A percentile compares a stretch with the other conserved stretches of the same genome.
phyloP scores from a whole-genome alignment of 2,888 invertebrate species.

The Epinotia brunnichana region DNA sequence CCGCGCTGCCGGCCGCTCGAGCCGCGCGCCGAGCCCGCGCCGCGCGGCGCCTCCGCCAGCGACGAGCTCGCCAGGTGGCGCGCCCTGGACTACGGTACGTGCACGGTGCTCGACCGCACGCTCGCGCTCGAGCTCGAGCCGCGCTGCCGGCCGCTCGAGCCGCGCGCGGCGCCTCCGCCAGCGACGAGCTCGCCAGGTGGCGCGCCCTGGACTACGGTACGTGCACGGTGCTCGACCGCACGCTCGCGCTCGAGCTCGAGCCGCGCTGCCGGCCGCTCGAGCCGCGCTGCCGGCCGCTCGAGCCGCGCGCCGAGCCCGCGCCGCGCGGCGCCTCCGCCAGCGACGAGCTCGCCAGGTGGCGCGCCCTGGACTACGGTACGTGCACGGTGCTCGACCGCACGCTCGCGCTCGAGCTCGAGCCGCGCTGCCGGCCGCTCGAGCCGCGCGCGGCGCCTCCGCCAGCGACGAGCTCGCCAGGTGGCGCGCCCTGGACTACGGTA shows the following conservation, averaged over 20 bases:
- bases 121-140: conserved; percentile 57
- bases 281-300: conserved; percentile 51
- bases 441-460: conserved; percentile 50
- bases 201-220: no score
- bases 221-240: no score
- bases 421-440: conserved; percentile 49
- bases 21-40: conserved; percentile 56
- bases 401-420: conserved; percentile 53
- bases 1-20: conserved; percentile 49
- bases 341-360: conserved; percentile 37
- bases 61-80: conserved; percentile 39
- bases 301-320: conserved; percentile 55
- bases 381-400: conserved; percentile 62
- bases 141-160: conserved; percentile 48
- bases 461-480: conserved; percentile 37
- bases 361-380: conserved; percentile 30
- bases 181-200: no score
- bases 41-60: conserved; percentile 24
- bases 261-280: no score
- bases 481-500: conserved; percentile 32
- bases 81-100: conserved; percentile 27
- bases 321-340: conserved; percentile 36
- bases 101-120: conserved; percentile 62
- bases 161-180: conserved; percentile 10
- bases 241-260: no score